phyloP scores from a whole-genome alignment of 2,888 invertebrate species.

The Sycophila texana region DNA sequence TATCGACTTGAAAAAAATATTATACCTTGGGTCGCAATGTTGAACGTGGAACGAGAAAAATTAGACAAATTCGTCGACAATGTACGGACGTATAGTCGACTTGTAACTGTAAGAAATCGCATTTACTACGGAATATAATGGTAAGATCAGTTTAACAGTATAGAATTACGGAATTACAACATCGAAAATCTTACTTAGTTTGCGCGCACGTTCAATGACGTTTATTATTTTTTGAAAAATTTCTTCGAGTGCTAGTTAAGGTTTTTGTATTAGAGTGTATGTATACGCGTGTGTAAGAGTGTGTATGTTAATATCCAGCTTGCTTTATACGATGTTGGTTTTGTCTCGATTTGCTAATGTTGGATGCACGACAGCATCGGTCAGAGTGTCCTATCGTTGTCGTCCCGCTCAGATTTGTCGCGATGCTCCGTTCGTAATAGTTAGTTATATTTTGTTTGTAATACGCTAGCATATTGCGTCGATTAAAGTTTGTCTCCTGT shows the following conservation, averaged over 20 bases:
- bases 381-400: constrained; percentile 42
- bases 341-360: constrained; percentile 29
- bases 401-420: constrained; percentile 37
- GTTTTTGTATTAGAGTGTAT: constrained; percentile 30
- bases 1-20: constrained; percentile 34
- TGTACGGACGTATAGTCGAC: constrained; percentile 10
- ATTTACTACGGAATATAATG: constrained; percentile 70
- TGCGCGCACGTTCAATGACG: constrained; percentile 43
- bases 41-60: constrained; percentile 41
- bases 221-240: constrained; percentile 35
- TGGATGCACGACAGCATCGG: constrained; percentile 24
- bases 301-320: constrained; percentile 17
- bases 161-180: constrained; percentile 73
- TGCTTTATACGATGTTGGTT: constrained; percentile 43
- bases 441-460: constrained; percentile 24
- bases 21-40: constrained; percentile 11
- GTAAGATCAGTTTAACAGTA: constrained; percentile 69
- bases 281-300: constrained; percentile 17
- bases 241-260: constrained; percentile 47
- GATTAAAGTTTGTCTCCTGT: constrained; percentile 33
- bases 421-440: constrained; percentile 35
- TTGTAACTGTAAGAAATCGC: constrained; percentile 52
- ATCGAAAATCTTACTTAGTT: constrained; percentile 70
- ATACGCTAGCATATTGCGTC: constrained; percentile 49
- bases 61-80: constrained; percentile 20